These are phyloP conservation scores for Myotis brandtii DNA, from an alignment of 2,113 vertebrate genomes.

Conservation along the genomic window DNA sequence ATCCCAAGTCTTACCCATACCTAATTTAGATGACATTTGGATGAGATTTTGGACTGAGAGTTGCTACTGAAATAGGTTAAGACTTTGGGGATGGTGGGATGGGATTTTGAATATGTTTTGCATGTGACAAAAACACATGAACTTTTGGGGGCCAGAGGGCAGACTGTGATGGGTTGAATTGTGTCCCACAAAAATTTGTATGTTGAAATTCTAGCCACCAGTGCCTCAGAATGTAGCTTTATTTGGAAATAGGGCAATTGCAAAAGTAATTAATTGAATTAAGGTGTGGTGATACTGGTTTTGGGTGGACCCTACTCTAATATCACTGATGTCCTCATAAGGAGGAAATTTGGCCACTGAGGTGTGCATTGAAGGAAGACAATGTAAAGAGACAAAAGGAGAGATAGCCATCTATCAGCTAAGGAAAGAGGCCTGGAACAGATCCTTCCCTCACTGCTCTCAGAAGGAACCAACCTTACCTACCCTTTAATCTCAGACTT, in stretches of 20 bases:
- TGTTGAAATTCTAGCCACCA: not conserved
- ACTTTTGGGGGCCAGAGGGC: not conserved
- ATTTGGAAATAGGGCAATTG: not conserved
- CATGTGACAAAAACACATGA: not conserved
- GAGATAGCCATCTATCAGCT: not conserved
- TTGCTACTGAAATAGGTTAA: not conserved
- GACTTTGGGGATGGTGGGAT: not conserved
- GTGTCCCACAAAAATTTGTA: not conserved
- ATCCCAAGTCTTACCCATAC: not conserved
- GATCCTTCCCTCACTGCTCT: not conserved
- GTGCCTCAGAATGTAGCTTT: constrained; percentile 17
- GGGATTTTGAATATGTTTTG: not conserved
- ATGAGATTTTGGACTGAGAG: not conserved
- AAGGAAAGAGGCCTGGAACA: not conserved
- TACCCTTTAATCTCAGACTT: not conserved
- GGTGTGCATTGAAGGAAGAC: not conserved
- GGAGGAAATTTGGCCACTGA: not conserved
- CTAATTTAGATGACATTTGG: not conserved
- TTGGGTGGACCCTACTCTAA: not conserved
- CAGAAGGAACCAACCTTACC: not conserved
- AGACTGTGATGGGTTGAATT: not conserved
- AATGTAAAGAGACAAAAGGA: not conserved
- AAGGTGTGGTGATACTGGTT: no score
- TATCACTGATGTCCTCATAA: not conserved
- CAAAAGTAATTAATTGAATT: not conserved